Conservation (phyloP, 2,888 invertebrate species). For the Drosophila eohydei region DNA sequence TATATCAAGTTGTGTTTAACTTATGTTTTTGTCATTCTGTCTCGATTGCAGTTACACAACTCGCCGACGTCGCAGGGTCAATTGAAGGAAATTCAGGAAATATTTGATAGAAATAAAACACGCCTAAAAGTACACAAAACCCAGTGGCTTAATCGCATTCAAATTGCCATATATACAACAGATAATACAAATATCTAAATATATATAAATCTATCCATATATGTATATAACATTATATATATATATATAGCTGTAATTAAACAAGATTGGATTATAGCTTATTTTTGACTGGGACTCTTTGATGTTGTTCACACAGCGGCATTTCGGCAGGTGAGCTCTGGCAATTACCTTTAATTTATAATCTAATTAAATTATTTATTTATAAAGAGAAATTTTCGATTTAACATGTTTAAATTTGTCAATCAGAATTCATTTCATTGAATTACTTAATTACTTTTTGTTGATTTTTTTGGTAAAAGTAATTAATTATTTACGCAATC, state of each 20-base stretch:
- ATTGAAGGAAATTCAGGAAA: slow-evolving; percentile 31
- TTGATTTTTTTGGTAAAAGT: not conserved
- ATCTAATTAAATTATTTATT: not conserved
- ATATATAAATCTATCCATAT: slow-evolving; percentile 1
- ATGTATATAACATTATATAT: slow-evolving; percentile 5
- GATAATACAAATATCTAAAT: slow-evolving; percentile 2
- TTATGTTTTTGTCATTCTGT: slow-evolving; percentile 24
- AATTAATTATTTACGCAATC: not conserved
- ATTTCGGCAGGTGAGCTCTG: slow-evolving; percentile 40
- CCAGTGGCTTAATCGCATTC: slow-evolving; percentile 36
- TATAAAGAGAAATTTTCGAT: not conserved
- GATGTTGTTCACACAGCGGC: slow-evolving; percentile 37
- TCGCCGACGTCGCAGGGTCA: slow-evolving; percentile 51
- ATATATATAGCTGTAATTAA: slow-evolving; percentile 19
- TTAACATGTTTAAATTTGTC: not conserved
- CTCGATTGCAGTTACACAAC: slow-evolving; percentile 71
- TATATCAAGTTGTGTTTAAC: slow-evolving; percentile 7
- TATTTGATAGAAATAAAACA: slow-evolving; percentile 3
- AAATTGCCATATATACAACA: slow-evolving; percentile 47
- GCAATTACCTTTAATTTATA: not conserved
- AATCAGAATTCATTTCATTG: not conserved
- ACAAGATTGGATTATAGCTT: slow-evolving; percentile 20
- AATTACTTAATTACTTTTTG: not conserved
- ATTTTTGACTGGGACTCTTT: slow-evolving; percentile 27
- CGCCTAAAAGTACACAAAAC: slow-evolving; percentile 32